Conservation (phyloP, 2,888 invertebrate species). For the Cantharis rustica region DNA sequence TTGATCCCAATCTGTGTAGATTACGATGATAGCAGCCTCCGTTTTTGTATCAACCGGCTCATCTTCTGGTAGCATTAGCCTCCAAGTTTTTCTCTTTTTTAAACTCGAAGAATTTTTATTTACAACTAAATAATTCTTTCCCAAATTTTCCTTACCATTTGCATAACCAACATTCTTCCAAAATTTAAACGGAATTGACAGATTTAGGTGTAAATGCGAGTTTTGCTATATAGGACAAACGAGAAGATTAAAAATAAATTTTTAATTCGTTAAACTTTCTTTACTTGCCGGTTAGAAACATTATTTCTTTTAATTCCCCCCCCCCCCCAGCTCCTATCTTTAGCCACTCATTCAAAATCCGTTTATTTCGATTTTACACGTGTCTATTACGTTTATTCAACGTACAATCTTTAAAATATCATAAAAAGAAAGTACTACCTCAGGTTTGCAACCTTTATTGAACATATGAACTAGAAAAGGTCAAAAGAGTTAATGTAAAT, state of each 20-base stretch:
- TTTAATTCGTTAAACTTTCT: neutral
- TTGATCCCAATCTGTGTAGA: conserved; percentile 58
- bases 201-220: neutral
- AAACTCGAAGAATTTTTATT: neutral
- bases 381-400: no score
- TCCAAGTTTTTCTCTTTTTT: conserved; percentile 8
- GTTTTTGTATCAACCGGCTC: conserved; percentile 25
- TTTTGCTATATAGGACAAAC: neutral
- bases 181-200: neutral
- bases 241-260: neutral
- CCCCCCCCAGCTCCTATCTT: no score
- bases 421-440: no score
- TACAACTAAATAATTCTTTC: neutral
- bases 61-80: neutral
- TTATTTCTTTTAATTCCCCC: no score
- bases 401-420: no score
- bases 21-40: conserved; percentile 43
- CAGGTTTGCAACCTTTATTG: no score
- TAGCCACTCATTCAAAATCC: no score
- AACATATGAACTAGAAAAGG: no score
- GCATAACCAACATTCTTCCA: neutral
- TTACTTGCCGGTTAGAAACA: neutral
- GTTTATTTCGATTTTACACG: no score
- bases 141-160: neutral
- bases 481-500: no score